Conservation (phyloP, 2,888 invertebrate genomes). For the Acleris sparsana region DNA sequence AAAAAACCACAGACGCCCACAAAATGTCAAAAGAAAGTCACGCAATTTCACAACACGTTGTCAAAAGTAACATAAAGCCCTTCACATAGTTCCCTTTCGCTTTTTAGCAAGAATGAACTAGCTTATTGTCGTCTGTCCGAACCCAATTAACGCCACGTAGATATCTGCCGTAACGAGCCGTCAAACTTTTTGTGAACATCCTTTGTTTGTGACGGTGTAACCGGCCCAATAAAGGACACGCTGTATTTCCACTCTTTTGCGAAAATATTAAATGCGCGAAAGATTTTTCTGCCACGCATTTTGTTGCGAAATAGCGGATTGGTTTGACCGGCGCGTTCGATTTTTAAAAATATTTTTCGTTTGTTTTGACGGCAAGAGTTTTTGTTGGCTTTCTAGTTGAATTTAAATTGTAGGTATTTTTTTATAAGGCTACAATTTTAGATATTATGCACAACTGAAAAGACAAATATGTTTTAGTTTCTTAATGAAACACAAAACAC, state of each 20-base stretch:
- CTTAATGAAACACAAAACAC: too few species aligned
- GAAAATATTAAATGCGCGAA: constrained; percentile 22
- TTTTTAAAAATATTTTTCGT: constrained; percentile 42
- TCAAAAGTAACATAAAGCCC: constrained; percentile 7
- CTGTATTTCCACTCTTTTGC: constrained; percentile 17
- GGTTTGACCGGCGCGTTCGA: constrained; percentile 44
- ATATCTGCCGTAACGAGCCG: constrained; percentile 64
- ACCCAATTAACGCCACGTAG: constrained; percentile 64
- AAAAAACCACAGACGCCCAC: neutral
- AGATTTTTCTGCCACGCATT: constrained; percentile 17
- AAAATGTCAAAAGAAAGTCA: neutral
- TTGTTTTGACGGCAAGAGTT: neutral
- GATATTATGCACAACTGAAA: too few species aligned
- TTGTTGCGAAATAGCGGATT: constrained; percentile 11
- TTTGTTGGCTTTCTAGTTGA: neutral
- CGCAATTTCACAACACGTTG: neutral
- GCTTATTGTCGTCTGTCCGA: constrained; percentile 51
- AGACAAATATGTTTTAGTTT: too few species aligned
- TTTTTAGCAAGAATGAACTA: constrained; percentile 11
- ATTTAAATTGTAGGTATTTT: too few species aligned
- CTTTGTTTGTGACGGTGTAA: constrained; percentile 53
- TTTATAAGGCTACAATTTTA: too few species aligned
- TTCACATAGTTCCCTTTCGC: constrained; percentile 3
- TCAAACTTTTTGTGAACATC: constrained; percentile 71
- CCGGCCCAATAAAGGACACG: constrained; percentile 25